phyloP scores from a whole-genome alignment of 2,797 vertebrate species.

The Centroberyx gerrardi region DNA sequence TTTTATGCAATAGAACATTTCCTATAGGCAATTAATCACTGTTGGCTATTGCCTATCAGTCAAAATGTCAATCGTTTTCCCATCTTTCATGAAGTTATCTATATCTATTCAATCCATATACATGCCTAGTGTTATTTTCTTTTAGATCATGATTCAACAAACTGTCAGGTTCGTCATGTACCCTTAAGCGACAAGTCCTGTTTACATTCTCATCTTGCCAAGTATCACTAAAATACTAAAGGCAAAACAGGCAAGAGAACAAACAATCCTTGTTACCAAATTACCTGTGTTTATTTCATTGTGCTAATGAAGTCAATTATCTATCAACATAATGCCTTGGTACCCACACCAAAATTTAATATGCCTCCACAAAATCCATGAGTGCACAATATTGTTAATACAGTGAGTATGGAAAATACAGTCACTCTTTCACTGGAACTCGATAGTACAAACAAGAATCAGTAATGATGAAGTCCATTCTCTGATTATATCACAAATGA shows the following conservation, averaged over 20 bases:
- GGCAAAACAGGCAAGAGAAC: slow-evolving; percentile 3
- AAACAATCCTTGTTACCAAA: slow-evolving; percentile 62
- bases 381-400: slow-evolving; percentile 81
- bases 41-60: no score
- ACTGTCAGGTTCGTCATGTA: no score
- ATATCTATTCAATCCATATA: no score
- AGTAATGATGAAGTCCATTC: slow-evolving; percentile 53
- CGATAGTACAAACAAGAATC: slow-evolving; percentile 68
- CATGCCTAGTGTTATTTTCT: no score
- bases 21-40: no score
- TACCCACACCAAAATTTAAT: slow-evolving; percentile 75
- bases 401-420: slow-evolving; percentile 75
- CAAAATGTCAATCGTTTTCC: no score
- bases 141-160: no score
- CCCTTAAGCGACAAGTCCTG: no score
- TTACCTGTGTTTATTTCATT: slow-evolving; percentile 78
- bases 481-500: slow-evolving; percentile 71
- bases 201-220: no score
- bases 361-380: slow-evolving; percentile 73
- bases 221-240: background rate
- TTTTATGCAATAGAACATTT: no score
- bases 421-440: slow-evolving; percentile 69
- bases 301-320: slow-evolving; percentile 74
- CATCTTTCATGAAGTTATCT: no score
- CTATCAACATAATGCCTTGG: slow-evolving; percentile 76